phyloP scores from a whole-genome alignment of 2,113 vertebrate species.

The Illadopsis cleaveri region DNA sequence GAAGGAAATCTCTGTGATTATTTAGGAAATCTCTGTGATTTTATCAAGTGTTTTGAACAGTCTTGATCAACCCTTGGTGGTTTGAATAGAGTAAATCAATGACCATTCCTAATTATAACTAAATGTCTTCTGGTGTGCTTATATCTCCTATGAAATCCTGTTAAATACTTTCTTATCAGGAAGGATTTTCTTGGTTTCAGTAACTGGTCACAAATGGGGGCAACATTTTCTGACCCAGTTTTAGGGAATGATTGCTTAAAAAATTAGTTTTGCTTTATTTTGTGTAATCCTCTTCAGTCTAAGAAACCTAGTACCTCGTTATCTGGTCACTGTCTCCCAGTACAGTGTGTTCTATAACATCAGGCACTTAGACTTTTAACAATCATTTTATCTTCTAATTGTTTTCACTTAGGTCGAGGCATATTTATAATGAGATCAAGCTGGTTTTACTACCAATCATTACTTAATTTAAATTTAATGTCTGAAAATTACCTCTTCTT shows the following conservation, averaged over 20 bases:
- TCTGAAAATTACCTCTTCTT: neutral
- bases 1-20: no score
- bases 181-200: neutral
- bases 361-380: neutral
- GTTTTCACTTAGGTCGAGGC: neutral
- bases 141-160: neutral
- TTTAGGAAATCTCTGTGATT: neutral
- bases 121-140: neutral
- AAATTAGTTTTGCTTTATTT: conserved; percentile 14
- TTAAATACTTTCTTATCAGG: neutral
- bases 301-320: neutral
- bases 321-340: neutral
- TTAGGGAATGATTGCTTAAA: neutral
- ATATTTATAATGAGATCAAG: neutral
- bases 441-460: neutral
- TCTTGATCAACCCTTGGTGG: neutral
- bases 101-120: neutral
- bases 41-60: neutral
- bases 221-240: neutral
- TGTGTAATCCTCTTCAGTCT: neutral
- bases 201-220: neutral
- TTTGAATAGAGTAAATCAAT: neutral
- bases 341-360: neutral
- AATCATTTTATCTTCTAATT: neutral
- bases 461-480: neutral